Percentiles rank a stretch among this genome's conserved stretches.
Evolutionary conservation across 1,140 invertebrate genomes (phyloP).

Genomic region (Steinernema feltiae): DNA sequence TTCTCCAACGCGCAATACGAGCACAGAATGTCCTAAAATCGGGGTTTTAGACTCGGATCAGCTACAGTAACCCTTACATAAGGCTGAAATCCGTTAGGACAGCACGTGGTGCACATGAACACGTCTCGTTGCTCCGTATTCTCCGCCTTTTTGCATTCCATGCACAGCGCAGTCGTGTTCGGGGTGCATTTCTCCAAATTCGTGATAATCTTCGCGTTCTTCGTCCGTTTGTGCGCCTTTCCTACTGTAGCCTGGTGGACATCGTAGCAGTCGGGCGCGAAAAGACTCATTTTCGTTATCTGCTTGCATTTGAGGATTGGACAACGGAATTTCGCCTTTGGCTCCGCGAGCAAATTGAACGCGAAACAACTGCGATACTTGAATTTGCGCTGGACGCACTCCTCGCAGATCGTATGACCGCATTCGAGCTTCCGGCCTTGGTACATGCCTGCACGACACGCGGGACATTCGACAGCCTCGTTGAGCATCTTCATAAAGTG

Average conservation of each 20-base stretch:
- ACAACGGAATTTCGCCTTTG: neutral
- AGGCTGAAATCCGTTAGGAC: neutral
- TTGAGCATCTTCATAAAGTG: neutral
- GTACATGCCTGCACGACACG: neutral
- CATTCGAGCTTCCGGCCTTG: neutral
- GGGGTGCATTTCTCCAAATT: neutral
- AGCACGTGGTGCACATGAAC: neutral
- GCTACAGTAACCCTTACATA: neutral
- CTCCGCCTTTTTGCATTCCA: slow-evolving; percentile 8
- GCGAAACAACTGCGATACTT: neutral
- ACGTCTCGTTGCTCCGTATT: neutral
- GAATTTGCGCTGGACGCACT: neutral
- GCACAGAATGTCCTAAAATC: neutral
- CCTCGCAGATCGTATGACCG: neutral
- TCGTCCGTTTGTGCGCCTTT: neutral
- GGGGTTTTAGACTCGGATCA: neutral
- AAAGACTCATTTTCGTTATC: neutral
- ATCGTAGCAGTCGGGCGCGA: neutral
- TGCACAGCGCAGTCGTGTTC: neutral
- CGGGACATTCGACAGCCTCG: neutral
- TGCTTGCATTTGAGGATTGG: neutral
- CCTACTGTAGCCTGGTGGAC: neutral
- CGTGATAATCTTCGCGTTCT: neutral
- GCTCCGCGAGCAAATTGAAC: neutral
- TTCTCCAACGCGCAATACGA: neutral